These are phyloP conservation scores for Siniperca chuatsi DNA, from an alignment of 2,113 vertebrate genomes.

Conservation along the genomic window DNA sequence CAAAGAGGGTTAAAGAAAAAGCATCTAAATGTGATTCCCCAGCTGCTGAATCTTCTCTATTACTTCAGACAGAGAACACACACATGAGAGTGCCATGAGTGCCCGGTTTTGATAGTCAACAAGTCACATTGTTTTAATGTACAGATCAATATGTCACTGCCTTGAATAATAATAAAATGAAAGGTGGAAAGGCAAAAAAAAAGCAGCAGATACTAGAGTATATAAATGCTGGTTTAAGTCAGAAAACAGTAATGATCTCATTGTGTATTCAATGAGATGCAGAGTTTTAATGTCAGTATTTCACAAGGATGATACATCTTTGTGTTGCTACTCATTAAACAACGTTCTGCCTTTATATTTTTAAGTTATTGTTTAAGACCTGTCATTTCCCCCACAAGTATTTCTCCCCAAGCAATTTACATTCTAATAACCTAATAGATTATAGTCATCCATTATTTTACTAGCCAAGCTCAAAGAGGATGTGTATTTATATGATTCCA, in stretches of 20 bases:
- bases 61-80: slow-evolving; percentile 43
- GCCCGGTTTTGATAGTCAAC: slow-evolving; percentile 40
- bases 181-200: neutral
- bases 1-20: slow-evolving; percentile 28
- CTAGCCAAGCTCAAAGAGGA: slow-evolving; percentile 42
- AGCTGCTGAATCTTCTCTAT: slow-evolving; percentile 31
- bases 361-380: slow-evolving; percentile 56
- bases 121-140: slow-evolving; percentile 37
- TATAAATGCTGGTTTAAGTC: slow-evolving; percentile 27
- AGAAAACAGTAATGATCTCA: slow-evolving; percentile 37
- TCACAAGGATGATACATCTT: slow-evolving; percentile 59
- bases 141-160: slow-evolving; percentile 5
- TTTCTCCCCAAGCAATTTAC: slow-evolving; percentile 58
- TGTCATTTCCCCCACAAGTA: slow-evolving; percentile 41
- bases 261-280: slow-evolving; percentile 50
- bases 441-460: slow-evolving; percentile 64
- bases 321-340: slow-evolving; percentile 60
- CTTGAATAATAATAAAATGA: slow-evolving; percentile 17
- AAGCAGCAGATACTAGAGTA: neutral
- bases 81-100: slow-evolving; percentile 9
- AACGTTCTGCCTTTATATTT: slow-evolving; percentile 49
- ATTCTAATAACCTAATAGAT: slow-evolving; percentile 69
- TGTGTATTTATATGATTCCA: slow-evolving; percentile 56
- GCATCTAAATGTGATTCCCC: slow-evolving; percentile 44
- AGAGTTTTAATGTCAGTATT: slow-evolving; percentile 59